Base-by-base conservation (phyloP, 2,888 invertebrate species). In the Atrina japonica region DNA sequence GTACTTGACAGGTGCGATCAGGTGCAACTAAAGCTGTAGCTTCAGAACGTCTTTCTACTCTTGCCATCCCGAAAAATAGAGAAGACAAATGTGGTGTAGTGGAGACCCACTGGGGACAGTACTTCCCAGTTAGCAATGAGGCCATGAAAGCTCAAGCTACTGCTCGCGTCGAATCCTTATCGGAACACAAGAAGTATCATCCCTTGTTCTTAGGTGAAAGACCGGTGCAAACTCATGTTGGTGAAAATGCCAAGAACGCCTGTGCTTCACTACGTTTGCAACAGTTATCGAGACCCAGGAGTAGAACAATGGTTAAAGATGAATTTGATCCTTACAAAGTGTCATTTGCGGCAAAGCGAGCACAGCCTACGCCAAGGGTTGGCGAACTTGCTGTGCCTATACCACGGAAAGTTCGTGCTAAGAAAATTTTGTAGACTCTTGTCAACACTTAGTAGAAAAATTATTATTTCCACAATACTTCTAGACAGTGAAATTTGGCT, bases 321-420 rank as follows among this genome's bases (percentile, higher is more conserved):
- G 89, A 89, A 72, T 89, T 77, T 53, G 89, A 89, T 63, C 88
- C 88, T 0, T 89, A 88, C 75, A 81, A 78, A 70, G 85, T 89
- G 0, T 60, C 86, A 2, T 50, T 74, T 3, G 82, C 82, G 6
- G 87, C 88, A 9, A 73, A 75, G 18, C 75, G 80, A 14, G 83
- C 87, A 0, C 76, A 80, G 1, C 71, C 85, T 14, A 84, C 88
- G 2, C 85, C 86, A 0, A 67, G 88, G 29, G 45, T 88, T 6
- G 83, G 82, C 0, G 88, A 88, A 73, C 70, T 88, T 11, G 71
- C 81, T 56, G 74, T 78, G 27, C 88, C 88, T 6, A 53, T 88
- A 3, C 84, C 85, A 16, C 73, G 88, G 50, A 88, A 88, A 81
- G 77, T 83, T 21, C 67, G 85, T 35, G 35, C 35, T 11, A 35